Base-by-base conservation (phyloP, 2,797 vertebrate species). In the Caiman crocodilus region DNA sequence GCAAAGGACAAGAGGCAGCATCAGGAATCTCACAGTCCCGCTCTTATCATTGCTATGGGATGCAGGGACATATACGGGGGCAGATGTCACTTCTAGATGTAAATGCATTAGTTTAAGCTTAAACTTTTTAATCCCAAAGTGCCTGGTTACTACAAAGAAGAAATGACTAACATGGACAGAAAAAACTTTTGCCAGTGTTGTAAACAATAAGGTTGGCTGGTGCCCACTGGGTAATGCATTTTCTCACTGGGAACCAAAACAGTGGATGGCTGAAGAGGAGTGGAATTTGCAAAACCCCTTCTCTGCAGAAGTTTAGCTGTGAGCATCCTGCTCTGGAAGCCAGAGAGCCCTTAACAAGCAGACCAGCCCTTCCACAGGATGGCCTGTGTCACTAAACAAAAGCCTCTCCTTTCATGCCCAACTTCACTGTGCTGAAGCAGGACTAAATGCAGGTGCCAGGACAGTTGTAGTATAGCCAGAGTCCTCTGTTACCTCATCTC, bases 401-500 rank as follows among this genome's bases (percentile, higher is more conserved):
- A 26, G 69, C 1, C 9, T 74, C 57, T 28, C 2, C 10, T 21
- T 25, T 30, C 5, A 42, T 73, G 42, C 50, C 23, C 35, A 23
- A 50, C 25, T 26, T 11, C 28, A 18, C 6, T 17, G 26, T 18
- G 75, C 5, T 11, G 15, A 6, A 17, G 75, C 57, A 18, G 20
- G 50, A n/a, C 35, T 25, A 56, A 58, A 15, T 10, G 16, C 74
- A 55, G n/a, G 11, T 17, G 10, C 20, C 20, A 13, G 26, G 20
- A n/a, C 12, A 28, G 55, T n/a, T 71, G 73, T n/a, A 67, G 76
- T 16, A 77, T 30, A 94, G 55, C 28, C 42, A 56, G 79, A 4
- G 18, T 20, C 7, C 50, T 56, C 7, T 11, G 2, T 89, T 96
- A 99, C 99, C 98, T 99, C 99, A 55, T 99, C 99, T 0, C 98